Percentiles rank a stretch among this genome's conserved stretches.
phyloP scores from a whole-genome alignment of 2,113 vertebrate genomes.

The Sturnus vulgaris region DNA sequence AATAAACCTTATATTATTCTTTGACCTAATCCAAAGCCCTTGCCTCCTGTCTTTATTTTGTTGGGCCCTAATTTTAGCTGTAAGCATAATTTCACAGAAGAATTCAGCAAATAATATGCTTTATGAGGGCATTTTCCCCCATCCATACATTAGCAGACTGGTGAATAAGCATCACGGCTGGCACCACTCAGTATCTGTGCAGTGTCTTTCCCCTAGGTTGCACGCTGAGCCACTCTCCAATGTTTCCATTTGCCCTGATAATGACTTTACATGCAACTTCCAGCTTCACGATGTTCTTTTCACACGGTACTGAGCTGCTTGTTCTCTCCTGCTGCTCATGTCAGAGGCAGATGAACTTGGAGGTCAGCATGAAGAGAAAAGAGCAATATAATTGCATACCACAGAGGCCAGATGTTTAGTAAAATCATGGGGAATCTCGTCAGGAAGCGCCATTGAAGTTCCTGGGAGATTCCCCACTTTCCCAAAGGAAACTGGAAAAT shows the following conservation, averaged over 20 bases:
- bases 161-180: neutral
- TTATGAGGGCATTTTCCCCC: neutral
- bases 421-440: slow-evolving; percentile 18
- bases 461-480: neutral
- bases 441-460: neutral
- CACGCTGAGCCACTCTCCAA: neutral
- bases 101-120: neutral
- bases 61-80: neutral
- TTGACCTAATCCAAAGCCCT: neutral
- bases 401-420: slow-evolving; percentile 15
- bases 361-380: slow-evolving; percentile 41
- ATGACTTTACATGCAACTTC: slow-evolving; percentile 54
- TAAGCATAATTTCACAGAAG: neutral
- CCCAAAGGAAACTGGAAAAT: neutral
- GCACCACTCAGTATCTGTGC: neutral
- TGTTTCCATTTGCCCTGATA: neutral
- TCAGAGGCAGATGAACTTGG: slow-evolving; percentile 42
- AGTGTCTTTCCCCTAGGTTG: neutral
- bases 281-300: slow-evolving; percentile 42
- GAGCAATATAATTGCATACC: slow-evolving; percentile 27
- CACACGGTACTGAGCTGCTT: slow-evolving; percentile 3
- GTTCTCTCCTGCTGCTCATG: slow-evolving; percentile 37
- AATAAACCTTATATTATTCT: neutral
- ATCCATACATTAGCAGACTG: neutral
- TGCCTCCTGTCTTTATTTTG: neutral